These are phyloP conservation scores for Dermochelys coriacea DNA, from an alignment of 2,797 vertebrate genomes.

Conservation along the genomic window DNA sequence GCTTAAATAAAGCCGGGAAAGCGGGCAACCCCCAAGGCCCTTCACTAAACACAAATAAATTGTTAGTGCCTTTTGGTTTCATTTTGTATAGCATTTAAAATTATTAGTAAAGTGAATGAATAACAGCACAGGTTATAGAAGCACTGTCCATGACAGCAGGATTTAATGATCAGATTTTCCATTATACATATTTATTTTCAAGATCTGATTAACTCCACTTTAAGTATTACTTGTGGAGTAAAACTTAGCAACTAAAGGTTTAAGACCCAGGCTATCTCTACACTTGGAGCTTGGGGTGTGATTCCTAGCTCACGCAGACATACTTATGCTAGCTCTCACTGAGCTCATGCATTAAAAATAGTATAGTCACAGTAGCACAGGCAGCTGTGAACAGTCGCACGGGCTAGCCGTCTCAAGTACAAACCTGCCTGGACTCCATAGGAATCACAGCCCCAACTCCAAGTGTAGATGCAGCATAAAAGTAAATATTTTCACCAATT, in stretches of 20 bases:
- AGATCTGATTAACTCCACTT: not conserved
- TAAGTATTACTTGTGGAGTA: not conserved
- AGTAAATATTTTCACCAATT: not conserved
- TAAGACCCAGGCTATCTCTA: not conserved
- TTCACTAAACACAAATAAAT: not conserved
- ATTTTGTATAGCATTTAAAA: not conserved
- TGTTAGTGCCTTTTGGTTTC: rapidly evolving
- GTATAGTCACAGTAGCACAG: no score
- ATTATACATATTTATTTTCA: not conserved
- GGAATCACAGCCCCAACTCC: no score
- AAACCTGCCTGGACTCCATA: no score
- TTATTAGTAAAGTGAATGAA: not conserved
- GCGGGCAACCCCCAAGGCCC: not conserved
- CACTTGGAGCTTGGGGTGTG: not conserved
- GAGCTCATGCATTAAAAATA: not conserved
- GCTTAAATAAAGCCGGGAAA: not conserved
- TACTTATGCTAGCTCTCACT: not conserved
- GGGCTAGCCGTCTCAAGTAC: no score
- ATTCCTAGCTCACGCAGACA: not conserved
- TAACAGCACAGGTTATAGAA: not conserved
- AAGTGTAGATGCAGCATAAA: no score
- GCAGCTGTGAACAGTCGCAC: no score
- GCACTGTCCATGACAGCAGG: not conserved
- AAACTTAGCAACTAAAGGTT: not conserved
- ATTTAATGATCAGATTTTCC: not conserved